Conservation (phyloP, 2,113 vertebrate species). For the Sisor rabdophorus region DNA sequence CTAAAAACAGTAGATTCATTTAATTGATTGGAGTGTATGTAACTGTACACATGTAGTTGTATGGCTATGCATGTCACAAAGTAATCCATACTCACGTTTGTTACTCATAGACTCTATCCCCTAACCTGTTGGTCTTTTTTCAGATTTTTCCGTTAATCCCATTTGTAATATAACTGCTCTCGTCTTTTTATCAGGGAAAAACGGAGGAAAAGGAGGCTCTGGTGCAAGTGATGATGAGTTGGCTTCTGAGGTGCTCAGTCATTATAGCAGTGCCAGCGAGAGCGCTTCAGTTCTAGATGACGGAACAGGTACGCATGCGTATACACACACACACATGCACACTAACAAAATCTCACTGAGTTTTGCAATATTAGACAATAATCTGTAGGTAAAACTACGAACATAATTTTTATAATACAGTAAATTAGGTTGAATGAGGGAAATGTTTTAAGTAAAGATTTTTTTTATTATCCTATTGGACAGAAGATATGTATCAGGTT, state of each 20-base stretch:
- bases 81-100: conserved; percentile 22
- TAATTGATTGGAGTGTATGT: neutral
- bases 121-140: neutral
- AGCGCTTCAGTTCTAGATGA: conserved; percentile 78
- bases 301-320: conserved; percentile 64
- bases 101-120: neutral
- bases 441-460: too few species aligned
- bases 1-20: neutral
- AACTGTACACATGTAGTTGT: neutral
- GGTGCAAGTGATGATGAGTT: conserved; percentile 87
- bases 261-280: conserved; percentile 86
- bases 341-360: too few species aligned
- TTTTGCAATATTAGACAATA: neutral
- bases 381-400: neutral
- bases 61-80: neutral
- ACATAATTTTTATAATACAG: neutral
- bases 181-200: conserved; percentile 61
- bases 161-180: neutral
- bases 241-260: conserved; percentile 81
- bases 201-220: conserved; percentile 75
- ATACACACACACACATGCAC: neutral
- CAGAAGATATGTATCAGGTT: neutral
- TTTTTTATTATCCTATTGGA: too few species aligned
- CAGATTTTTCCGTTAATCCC: neutral
- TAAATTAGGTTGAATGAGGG: too few species aligned